Evolutionary conservation across 1,140 invertebrate genomes (phyloP).

Genomic region (Eueides isabella): DNA sequence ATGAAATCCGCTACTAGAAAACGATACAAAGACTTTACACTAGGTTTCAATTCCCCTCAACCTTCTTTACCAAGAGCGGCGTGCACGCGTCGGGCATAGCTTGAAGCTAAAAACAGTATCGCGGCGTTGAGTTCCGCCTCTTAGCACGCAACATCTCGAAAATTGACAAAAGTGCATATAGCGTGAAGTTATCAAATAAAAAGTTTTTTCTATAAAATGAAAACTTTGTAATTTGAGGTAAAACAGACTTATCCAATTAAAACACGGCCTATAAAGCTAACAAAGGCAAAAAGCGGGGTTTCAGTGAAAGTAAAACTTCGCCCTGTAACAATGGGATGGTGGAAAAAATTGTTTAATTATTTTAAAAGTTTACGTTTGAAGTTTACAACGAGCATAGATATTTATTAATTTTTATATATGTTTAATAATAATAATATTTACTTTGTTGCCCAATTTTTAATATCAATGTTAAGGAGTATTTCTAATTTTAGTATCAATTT

Average conservation of each 20-base stretch:
- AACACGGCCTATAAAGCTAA: slow-evolving; percentile 1
- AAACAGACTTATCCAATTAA: background rate
- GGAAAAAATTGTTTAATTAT: background rate
- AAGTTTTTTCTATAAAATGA: background rate
- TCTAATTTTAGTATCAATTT: too few species aligned
- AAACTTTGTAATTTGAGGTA: background rate
- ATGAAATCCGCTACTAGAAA: too few species aligned
- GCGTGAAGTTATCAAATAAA: background rate
- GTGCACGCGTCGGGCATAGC: too few species aligned
- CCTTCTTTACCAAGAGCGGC: too few species aligned
- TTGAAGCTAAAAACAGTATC: too few species aligned
- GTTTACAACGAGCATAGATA: background rate
- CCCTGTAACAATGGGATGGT: background rate
- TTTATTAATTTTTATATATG: background rate
- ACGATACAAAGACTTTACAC: too few species aligned
- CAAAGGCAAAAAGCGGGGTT: background rate
- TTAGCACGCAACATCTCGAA: too few species aligned
- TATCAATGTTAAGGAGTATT: too few species aligned
- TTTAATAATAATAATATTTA: background rate
- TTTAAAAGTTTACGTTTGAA: background rate
- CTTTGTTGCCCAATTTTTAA: too few species aligned
- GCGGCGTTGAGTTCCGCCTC: too few species aligned
- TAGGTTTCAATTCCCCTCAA: too few species aligned
- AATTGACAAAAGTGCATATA: too few species aligned
- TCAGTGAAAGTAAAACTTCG: background rate